Percentiles rank a stretch among this genome's conserved stretches.
Evolutionary conservation across 1,140 invertebrate genomes (phyloP).

Genomic region (Formica exsecta): DNA sequence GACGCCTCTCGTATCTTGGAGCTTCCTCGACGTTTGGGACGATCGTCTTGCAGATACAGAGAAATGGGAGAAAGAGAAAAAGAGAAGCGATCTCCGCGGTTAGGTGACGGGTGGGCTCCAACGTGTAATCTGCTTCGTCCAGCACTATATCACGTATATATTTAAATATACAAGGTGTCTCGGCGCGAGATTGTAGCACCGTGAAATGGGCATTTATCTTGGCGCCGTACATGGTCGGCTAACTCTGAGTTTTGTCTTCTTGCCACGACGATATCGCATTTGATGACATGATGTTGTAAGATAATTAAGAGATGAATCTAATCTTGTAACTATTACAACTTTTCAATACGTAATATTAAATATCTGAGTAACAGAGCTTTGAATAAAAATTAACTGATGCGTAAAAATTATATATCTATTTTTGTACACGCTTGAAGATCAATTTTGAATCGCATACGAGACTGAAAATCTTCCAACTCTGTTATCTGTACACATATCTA

Average conservation of each 20-base stretch:
- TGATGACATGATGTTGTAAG: neutral
- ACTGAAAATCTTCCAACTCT: neutral
- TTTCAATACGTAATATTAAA: neutral
- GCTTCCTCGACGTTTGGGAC: constrained; percentile 63
- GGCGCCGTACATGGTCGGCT: neutral
- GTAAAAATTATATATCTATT: neutral
- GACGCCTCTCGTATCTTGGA: constrained; percentile 25
- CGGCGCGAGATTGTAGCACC: neutral
- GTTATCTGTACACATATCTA: constrained; percentile 25
- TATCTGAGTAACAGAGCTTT: neutral
- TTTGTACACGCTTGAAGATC: neutral
- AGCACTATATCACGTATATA: constrained; percentile 20
- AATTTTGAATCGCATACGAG: neutral
- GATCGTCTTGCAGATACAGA: constrained; percentile 34
- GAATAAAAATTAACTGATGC: neutral
- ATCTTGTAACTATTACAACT: neutral
- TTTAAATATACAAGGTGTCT: constrained; percentile 8
- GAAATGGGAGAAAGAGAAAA: constrained; percentile 31
- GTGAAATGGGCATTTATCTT: constrained; percentile 35
- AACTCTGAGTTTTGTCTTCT: neutral
- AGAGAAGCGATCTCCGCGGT: constrained; percentile 64
- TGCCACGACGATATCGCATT: neutral
- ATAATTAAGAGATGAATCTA: neutral
- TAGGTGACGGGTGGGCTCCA: constrained; percentile 77
- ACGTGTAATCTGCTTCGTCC: constrained; percentile 76